Evolutionary conservation across 2,797 vertebrate genomes (phyloP), one percentile per base, ranked within the genome.

Genomic region (Cossypha polioptera): DNA sequence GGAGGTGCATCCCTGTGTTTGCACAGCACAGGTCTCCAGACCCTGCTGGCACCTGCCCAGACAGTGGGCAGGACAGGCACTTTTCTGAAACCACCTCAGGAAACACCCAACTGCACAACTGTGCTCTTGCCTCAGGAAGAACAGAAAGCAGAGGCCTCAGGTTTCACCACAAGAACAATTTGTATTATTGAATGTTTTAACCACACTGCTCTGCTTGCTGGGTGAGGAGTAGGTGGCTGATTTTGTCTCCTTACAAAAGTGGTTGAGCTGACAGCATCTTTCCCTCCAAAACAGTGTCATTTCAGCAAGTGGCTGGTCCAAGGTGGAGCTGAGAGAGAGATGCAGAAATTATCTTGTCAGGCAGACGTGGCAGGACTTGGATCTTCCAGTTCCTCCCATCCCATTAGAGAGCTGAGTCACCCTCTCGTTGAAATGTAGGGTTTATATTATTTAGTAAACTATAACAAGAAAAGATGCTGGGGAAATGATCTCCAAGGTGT

Each of bases 11-110:
- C 58, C 47, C 51, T 25, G 5, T 20, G 20, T 47, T 50, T 68
- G 50, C 42, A 25, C 4, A 57, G 29, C 50, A 33, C 35, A 12
- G 13, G 26, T 40, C 63, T 35, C 33, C 4, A 0, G 33, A n/a
- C 19, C 36, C 10, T 26, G 51, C 42, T 76, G 63, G 15, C 35
- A 14, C 35, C 16, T 4, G 0, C 43, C 40, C 77, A 47, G 54
- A 0, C 1, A 73, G 10, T 3, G 10, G 33, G 35, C 53, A 76
- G 79, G 45, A 63, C 0, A 0, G 24, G 13, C 54, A 31, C 16
- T 68, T 53, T 25, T 7, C 50, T 68, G 72, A 57, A 81, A 83
- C 38, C 47, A 43, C 28, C 68, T 77, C 85, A 51, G 74, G 48
- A 82, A 87, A 57, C 58, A 57, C 45, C 35, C 26, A 43, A 1